Conservation (phyloP, 64 coral and sea anemone species). For the Anthopleura sola region DNA sequence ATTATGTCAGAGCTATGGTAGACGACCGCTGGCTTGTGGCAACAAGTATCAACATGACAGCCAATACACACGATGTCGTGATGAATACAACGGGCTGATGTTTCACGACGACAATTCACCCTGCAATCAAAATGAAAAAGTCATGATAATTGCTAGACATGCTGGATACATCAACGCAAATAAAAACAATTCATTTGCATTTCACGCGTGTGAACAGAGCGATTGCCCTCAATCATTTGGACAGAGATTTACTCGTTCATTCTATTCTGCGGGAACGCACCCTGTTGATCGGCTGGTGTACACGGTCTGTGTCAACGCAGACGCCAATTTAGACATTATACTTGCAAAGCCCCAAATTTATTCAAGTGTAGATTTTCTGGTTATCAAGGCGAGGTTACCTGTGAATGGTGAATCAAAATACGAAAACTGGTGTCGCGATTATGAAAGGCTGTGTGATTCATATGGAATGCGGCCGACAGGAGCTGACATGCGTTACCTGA, state of each 20-base stretch:
- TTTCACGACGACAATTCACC: background rate
- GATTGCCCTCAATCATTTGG: conserved; percentile 17
- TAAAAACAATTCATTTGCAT: conserved; percentile 36
- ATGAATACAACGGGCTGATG: conserved; percentile 26
- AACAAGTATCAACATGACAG: background rate
- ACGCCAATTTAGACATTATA: conserved; percentile 23
- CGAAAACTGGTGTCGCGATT: conserved; percentile 48
- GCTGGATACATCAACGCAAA: conserved; percentile 24
- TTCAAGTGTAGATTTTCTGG: background rate
- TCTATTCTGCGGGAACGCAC: background rate
- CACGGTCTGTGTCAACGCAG: conserved; percentile 44
- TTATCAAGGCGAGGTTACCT: conserved; percentile 18
- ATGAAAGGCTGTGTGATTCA: conserved; percentile 20
- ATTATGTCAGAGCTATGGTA: conserved; percentile 32
- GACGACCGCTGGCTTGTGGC: conserved; percentile 32
- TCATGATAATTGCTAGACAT: conserved; percentile 6
- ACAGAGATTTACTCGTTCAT: background rate
- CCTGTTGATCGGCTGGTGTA: conserved; percentile 4
- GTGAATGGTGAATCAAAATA: conserved; percentile 16
- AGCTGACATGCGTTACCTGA: background rate
- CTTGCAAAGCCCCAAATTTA: background rate
- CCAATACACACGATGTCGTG: background rate
- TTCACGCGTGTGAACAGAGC: background rate
- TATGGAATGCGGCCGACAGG: conserved; percentile 26
- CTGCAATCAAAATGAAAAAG: conserved; percentile 28